Evolutionary conservation across 2,113 vertebrate genomes (phyloP), one percentile per base, ranked within the genome.

Genomic region (Stegastes partitus): DNA sequence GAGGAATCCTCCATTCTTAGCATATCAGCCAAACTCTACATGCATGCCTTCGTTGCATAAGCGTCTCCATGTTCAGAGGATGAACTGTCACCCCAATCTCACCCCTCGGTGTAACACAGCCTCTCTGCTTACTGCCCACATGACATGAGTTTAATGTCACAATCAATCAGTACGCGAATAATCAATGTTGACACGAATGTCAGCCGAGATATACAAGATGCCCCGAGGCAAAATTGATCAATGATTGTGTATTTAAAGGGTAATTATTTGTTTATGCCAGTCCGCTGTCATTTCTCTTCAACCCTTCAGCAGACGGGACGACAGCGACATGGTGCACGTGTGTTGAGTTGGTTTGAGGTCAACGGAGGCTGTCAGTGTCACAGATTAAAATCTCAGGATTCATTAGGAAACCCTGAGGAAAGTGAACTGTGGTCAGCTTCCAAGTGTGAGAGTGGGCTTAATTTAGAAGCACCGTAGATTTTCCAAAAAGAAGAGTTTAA

Each of bases 111-210:
- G 61, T 62, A 44, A 61, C 50, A 22, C 57, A 57, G 57, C 74
- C 18, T 11, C 69, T 63, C 63, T 34, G 57, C 55, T 65, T 57
- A 3, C 55, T 68, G 62, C 71, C 79, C 61, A 31, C 42, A 45
- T 16, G 76, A 74, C 71, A 63, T 57, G 34, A 26, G 56, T 58
- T 80, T 61, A 79, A 65, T 54, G 59, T 81, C 77, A 70, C 57
- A 54, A 19, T 79, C 47, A 39, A 62, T 84, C 71, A 73, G 21
- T 28, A 66, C 28, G 42, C 15, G 50, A 28, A n/a, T 55, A n/a
- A 63, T 55, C 56, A n/a, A 3, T n/a, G n/a, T 42, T 3, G 73
- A 71, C 72, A 34, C 44, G 68, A 44, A 45, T 44, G 68, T 56
- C 74, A 58, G 50, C 5, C 18, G 34, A 66, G 59, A 68, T 49